Evolutionary conservation across 2,888 invertebrate genomes (phyloP).

Genomic region (Drosophila villosipedis): DNA sequence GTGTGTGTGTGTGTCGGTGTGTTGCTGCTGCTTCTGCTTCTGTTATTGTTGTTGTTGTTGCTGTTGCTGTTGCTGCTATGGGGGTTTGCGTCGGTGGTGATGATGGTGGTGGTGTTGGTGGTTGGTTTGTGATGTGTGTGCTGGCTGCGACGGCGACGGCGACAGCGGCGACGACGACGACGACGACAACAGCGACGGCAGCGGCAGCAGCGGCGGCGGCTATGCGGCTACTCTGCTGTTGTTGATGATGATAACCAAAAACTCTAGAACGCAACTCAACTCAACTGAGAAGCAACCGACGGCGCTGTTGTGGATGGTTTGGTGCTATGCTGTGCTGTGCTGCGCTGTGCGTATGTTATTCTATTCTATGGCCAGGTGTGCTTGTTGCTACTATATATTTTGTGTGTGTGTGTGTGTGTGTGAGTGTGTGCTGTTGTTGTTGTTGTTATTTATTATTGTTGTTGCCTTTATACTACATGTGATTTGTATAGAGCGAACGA

Average conservation of each 20-base stretch:
- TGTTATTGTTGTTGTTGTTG: constrained; percentile 16
- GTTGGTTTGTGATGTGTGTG: constrained; percentile 69
- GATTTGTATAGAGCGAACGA: constrained; percentile 83
- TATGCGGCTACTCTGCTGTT: constrained; percentile 42
- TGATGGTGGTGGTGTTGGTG: constrained; percentile 47
- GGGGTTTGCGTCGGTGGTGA: constrained; percentile 60
- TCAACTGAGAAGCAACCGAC: constrained; percentile 44
- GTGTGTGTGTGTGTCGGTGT: constrained; percentile 32
- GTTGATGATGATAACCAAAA: constrained; percentile 48
- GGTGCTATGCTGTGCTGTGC: neutral
- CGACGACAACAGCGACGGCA: constrained; percentile 21
- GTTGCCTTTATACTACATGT: constrained; percentile 60
- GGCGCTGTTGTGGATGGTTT: constrained; percentile 31
- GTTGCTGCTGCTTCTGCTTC: constrained; percentile 54
- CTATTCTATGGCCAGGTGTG: constrained; percentile 45
- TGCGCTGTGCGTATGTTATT: constrained; percentile 23
- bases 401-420: neutral
- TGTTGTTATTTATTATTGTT: constrained; percentile 51
- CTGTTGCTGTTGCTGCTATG: constrained; percentile 47
- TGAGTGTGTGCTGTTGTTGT: constrained; percentile 7
- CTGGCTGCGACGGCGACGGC: constrained; percentile 58
- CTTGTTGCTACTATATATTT: constrained; percentile 27
- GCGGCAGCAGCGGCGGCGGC: constrained; percentile 33
- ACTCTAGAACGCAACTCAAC: constrained; percentile 48
- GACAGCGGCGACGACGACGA: constrained; percentile 34